A percentile compares a stretch with the other conserved stretches of the same genome.
Evolutionary conservation across 2,888 invertebrate genomes (phyloP).

Genomic region (Phalera bucephala): DNA sequence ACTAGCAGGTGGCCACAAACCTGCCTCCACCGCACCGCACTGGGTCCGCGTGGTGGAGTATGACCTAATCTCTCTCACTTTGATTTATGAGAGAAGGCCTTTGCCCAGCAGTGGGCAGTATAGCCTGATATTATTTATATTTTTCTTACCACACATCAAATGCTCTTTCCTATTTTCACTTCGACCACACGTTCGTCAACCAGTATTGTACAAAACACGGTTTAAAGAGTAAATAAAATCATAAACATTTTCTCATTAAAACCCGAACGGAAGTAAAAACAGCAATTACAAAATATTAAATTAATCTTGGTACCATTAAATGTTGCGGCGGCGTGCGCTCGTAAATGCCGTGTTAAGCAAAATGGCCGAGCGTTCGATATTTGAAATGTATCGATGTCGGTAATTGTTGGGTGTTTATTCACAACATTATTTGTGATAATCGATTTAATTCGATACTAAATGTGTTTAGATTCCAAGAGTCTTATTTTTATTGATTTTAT

Average conservation of each 20-base stretch:
- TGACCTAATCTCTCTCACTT: no score
- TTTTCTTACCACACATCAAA: no score
- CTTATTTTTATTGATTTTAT: no score
- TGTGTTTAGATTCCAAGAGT: no score
- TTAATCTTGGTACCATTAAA: slow-evolving; percentile 50
- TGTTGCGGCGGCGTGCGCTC: slow-evolving; percentile 41
- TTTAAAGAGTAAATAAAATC: slow-evolving; percentile 37
- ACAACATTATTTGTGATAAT: slow-evolving; percentile 16
- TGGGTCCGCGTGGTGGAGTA: no score
- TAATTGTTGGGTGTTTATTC: slow-evolving; percentile 5
- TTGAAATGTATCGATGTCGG: slow-evolving; percentile 28
- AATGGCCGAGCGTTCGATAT: slow-evolving; percentile 40
- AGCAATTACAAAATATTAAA: slow-evolving; percentile 66
- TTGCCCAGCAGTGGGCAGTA: no score
- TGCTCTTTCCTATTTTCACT: slow-evolving; percentile 14
- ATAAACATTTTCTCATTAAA: slow-evolving; percentile 55
- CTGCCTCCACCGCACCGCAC: no score
- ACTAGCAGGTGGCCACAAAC: no score
- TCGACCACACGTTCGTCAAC: slow-evolving; percentile 30
- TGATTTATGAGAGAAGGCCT: no score
- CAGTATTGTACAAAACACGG: slow-evolving; percentile 19
- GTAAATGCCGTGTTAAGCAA: slow-evolving; percentile 56
- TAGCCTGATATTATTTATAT: no score
- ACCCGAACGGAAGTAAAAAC: slow-evolving; percentile 53
- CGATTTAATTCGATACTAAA: neutral